These are phyloP conservation scores for Brachymystax lenok DNA, from an alignment of 2,797 vertebrate species.

Conservation along the genomic window DNA sequence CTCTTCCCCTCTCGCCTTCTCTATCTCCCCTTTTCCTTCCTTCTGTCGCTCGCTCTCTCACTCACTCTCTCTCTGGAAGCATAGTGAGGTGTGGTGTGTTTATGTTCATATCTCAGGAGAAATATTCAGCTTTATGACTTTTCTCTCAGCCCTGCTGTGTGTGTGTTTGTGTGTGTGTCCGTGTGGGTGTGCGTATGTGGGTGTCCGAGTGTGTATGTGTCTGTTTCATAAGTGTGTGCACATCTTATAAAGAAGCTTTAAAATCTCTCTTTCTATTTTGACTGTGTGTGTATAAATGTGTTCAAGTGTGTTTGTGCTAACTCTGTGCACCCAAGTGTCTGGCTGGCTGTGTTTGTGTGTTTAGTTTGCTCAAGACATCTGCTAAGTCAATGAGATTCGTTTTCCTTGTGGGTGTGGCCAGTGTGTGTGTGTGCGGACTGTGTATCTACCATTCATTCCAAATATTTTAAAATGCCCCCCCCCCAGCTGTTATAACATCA, in stretches of 20 bases:
- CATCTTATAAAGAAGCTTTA: too few species aligned
- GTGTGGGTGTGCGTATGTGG: slow-evolving; percentile 25
- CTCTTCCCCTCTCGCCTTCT: background rate
- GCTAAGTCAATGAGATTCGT: too few species aligned
- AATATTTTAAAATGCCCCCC: background rate
- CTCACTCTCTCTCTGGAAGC: background rate
- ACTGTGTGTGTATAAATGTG: background rate
- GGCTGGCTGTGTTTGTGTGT: slow-evolving; percentile 5
- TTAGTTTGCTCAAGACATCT: slow-evolving; percentile 1
- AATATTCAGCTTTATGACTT: background rate
- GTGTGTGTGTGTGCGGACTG: slow-evolving; percentile 26
- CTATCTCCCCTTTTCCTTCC: too few species aligned
- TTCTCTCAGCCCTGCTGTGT: background rate
- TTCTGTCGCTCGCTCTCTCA: background rate
- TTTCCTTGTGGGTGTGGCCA: slow-evolving; percentile 31
- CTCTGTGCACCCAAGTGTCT: background rate
- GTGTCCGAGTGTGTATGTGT: slow-evolving; percentile 42
- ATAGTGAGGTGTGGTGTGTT: background rate
- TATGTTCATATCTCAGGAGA: background rate
- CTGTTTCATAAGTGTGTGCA: background rate
- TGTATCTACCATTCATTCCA: slow-evolving; percentile 12
- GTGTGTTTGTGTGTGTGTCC: too few species aligned
- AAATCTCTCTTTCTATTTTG: slow-evolving; percentile 1
- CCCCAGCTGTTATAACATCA: background rate
- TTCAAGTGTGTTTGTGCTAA: background rate